Conservation (phyloP, 2,797 vertebrate species). For the Amphiprion clarkii region DNA sequence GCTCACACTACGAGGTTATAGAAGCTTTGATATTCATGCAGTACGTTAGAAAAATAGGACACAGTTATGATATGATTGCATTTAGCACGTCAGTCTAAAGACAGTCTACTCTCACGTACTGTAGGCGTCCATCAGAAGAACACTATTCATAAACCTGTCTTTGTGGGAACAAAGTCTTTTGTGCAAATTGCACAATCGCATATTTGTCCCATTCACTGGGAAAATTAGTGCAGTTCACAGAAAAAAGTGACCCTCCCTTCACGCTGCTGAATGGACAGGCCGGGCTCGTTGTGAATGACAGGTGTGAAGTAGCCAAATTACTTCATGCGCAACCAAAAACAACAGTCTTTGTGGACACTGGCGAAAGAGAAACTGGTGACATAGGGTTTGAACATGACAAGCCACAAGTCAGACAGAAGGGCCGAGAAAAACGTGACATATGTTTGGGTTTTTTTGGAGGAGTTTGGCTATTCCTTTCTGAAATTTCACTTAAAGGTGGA, state of each 20-base stretch:
- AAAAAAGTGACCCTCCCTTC: conserved; percentile 23
- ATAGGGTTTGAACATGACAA: conserved; percentile 44
- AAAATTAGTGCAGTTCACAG: conserved; percentile 40
- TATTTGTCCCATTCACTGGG: conserved; percentile 50
- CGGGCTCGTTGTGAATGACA: conserved; percentile 55
- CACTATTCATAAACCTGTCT: conserved; percentile 34
- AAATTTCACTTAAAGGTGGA: conserved; percentile 9
- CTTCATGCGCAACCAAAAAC: conserved; percentile 49
- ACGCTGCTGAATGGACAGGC: conserved; percentile 31
- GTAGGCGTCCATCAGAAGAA: conserved; percentile 8
- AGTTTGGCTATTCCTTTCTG: not conserved
- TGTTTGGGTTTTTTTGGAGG: not conserved
- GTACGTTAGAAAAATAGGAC: conserved; percentile 4
- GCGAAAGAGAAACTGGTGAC: conserved; percentile 52
- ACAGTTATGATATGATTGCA: conserved; percentile 11
- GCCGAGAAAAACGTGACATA: conserved; percentile 14
- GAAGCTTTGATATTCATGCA: conserved; percentile 6
- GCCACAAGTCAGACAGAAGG: conserved; percentile 30
- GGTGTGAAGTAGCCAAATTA: conserved; percentile 70
- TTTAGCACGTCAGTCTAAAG: conserved; percentile 4
- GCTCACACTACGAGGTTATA: conserved; percentile 26
- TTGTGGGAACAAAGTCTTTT: conserved; percentile 51
- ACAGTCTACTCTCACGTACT: conserved; percentile 5
- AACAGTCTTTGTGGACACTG: conserved; percentile 64
- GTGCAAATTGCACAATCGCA: conserved; percentile 45